Base-by-base conservation (phyloP, 2,888 invertebrate species). In the Synergus umbraculus region DNA sequence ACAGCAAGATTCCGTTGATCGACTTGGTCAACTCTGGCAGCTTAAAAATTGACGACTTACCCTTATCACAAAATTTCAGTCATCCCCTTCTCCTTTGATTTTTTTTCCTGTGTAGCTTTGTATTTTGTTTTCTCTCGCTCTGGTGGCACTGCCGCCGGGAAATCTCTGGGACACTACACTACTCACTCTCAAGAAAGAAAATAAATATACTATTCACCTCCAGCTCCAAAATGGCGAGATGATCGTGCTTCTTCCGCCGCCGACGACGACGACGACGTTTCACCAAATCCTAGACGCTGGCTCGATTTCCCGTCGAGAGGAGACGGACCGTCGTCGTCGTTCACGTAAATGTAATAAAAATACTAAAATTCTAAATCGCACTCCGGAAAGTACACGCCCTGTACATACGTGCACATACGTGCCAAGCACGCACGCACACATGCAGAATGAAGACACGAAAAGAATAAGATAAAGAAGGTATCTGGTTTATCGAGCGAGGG, bases 221-320 rank as follows among this genome's bases (percentile, higher is more conserved):
- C 91, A 91, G 91, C 91, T 91, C 89, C 90, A 91, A 91, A 91
- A 91, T 91, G 91, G 91, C 91, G 91, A 91, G 88, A 88, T 85
- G 85, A 85, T 73, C 18, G 80, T 82, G 82, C 83, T 78, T 84
- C 81, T 83, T 87, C 83, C 83, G 79, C 69, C 83, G 83, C 77
- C 54, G 37, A 73, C 69, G 46, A 83, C 85, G 79, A 73, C 83
- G 83, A 77, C 67, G 67, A 69, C 54, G 46, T 73, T 73, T 73
- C 69, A 73, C 69, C 49, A 73, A 54, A 49, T 73, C 22, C 46
- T 0, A 37, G 5, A 5, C 37, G 37, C 37, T 5, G 37, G 37
- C 37, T 37, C 37, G 41, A 65, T 65, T 65, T 65, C 65, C 65
- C 37, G 37, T 37, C 37, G 5, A 37, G 37, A 58, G 58, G 18